phyloP scores from a whole-genome alignment of 2,888 invertebrate species.

The Ophonus ardosiacus region DNA sequence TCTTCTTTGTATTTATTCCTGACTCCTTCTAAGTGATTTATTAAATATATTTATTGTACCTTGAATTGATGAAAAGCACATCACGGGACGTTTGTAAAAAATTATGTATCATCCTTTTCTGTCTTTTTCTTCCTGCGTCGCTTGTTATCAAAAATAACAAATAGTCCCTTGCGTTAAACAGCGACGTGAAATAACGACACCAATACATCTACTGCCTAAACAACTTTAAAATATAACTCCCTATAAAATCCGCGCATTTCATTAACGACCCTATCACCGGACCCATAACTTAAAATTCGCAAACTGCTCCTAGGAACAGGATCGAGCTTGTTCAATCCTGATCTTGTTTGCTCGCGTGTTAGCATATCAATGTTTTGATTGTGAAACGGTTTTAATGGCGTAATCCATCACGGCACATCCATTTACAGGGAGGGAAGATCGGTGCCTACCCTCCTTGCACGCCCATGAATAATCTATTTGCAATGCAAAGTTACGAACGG shows the following conservation, averaged over 20 bases:
- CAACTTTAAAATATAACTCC: neutral
- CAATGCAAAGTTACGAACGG: constrained; percentile 43
- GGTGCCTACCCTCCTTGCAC: neutral
- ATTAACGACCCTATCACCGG: neutral
- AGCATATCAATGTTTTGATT: constrained; percentile 2
- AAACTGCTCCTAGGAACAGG: neutral
- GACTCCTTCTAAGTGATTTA: no score
- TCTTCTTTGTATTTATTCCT: no score
- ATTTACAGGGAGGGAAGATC: neutral
- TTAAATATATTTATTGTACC: no score
- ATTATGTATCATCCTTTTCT: no score
- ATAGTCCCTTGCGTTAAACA: neutral
- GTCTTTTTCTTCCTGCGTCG: no score
- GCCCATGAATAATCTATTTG: constrained; percentile 48
- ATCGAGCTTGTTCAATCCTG: no score
- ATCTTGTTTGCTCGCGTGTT: neutral
- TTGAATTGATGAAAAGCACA: no score
- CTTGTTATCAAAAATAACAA: neutral
- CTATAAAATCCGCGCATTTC: neutral
- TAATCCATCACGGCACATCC: constrained; percentile 20
- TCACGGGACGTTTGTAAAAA: no score
- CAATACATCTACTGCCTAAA: neutral
- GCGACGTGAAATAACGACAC: neutral
- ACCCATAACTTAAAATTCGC: neutral
- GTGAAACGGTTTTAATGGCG: constrained; percentile 12